Evolutionary conservation across 1,140 invertebrate species (phyloP).

Genomic region (Arctopsyche grandis): DNA sequence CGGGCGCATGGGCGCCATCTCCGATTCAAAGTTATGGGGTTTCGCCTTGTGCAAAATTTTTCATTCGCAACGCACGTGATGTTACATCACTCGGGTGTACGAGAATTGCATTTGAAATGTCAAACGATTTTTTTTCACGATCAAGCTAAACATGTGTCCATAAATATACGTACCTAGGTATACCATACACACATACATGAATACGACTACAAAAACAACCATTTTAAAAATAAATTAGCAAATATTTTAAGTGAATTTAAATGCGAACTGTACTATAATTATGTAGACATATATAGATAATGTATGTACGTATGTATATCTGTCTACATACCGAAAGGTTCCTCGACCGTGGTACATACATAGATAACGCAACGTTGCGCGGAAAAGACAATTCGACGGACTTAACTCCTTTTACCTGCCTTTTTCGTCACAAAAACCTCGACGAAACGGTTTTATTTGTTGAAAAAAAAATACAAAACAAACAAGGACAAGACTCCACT

Average conservation of each 20-base stretch:
- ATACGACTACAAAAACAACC: too few relatives aligned
- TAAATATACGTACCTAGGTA: not conserved
- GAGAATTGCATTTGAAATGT: not conserved
- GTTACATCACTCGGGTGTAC: not conserved
- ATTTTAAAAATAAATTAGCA: too few relatives aligned
- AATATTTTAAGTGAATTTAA: too few relatives aligned
- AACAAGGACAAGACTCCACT: not conserved
- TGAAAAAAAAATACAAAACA: not conserved
- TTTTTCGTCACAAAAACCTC: not conserved
- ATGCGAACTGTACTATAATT: too few relatives aligned
- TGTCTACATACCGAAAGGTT: too few relatives aligned
- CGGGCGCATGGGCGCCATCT: not conserved
- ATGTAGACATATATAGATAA: too few relatives aligned
- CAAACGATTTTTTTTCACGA: not conserved
- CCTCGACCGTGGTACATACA: too few relatives aligned
- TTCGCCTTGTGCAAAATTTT: not conserved
- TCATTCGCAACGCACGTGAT: not conserved
- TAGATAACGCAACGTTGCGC: too few relatives aligned
- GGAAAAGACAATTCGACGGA: not conserved
- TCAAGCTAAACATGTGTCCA: not conserved
- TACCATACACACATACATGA: too few relatives aligned
- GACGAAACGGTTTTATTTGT: not conserved
- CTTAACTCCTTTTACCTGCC: conserved; percentile 22
- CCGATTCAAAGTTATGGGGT: not conserved
- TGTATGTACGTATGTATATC: too few relatives aligned